Base-by-base conservation (phyloP, 2,113 vertebrate genomes). In the Tor tambroides region DNA sequence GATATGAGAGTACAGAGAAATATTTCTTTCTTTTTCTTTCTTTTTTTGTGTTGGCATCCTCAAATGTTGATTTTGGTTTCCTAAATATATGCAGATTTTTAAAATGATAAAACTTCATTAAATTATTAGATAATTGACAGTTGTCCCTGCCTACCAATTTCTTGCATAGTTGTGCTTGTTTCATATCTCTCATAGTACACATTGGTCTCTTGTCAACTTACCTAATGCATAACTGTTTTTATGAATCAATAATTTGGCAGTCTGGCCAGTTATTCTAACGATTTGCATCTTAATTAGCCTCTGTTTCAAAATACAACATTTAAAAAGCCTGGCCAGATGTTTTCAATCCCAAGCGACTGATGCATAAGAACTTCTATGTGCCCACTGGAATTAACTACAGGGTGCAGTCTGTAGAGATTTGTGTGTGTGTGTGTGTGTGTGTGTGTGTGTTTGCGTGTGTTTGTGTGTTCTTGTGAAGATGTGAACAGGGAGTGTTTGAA, bases 401-500 rank as follows among this genome's bases (percentile, higher is more conserved):
- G 72, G 6, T 49, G 41, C 72, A 35, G 51, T 56, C 51, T 30
- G 26, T 5, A 28, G 43, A 77, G 21, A 5, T 41, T 7, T 82
- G 80, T 82, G 21, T 84, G 46, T 67, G 26, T 83, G 59, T 67
- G n/a, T n/a, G n/a, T n/a, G n/a, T n/a, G 43, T 74, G 38, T 82
- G 65, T 30, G 38, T 82, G 65, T 82, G 80, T 82, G 21, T 84
- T 35, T 67, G 26, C 78, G 59, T 67, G n/a, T n/a, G n/a, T n/a
- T n/a, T n/a, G 43, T 74, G 38, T 82, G 65, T 30, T 56, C 12
- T 32, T 83, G 59, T 88, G 78, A 83, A 88, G 32, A 71, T 74
- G 79, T 80, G 82, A 80, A 56, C 67, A 75, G 67, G 83, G 79
- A 21, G 35, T 75, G 79, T 79, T 38, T 32, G 76, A 63, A 86